Evolutionary conservation across 1,140 invertebrate species (phyloP).

Genomic region (Conus betulinus): DNA sequence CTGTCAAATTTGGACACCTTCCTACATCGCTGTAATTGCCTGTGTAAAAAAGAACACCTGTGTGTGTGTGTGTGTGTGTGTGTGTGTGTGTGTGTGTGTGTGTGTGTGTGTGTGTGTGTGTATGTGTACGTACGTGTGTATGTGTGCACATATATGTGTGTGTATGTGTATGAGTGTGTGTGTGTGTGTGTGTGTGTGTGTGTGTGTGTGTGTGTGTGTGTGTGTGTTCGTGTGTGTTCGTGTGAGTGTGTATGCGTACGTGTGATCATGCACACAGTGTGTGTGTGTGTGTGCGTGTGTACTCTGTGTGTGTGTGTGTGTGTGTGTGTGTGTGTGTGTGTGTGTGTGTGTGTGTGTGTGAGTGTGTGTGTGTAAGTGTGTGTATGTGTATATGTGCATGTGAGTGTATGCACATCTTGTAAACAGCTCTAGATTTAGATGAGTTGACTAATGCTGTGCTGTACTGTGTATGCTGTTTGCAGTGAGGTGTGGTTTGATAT

Average conservation of each 20-base stretch:
- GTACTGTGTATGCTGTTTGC: no score
- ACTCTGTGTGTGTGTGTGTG: not conserved
- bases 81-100: not conserved
- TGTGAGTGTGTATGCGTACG: not conserved
- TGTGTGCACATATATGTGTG: not conserved
- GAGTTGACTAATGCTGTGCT: no score
- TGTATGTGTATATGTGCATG: not conserved
- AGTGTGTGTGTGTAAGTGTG: not conserved
- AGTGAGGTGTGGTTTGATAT: no score
- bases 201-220: conserved; percentile 7
- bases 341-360: not conserved
- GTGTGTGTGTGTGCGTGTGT: not conserved
- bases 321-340: not conserved
- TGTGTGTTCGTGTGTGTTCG: not conserved
- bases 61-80: conserved; percentile 6
- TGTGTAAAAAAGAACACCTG: not conserved
- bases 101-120: not conserved
- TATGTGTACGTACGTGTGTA: not conserved
- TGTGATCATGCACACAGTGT: not conserved
- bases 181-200: conserved; percentile 12
- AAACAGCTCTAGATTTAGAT: no score
- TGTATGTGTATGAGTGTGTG: conserved; percentile 8
- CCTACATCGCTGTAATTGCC: no score
- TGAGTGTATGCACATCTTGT: not conserved
- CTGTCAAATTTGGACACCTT: no score